These are phyloP conservation scores for Brachypodius melanocephalos DNA, from an alignment of 2,113 vertebrate species.

Conservation along the genomic window DNA sequence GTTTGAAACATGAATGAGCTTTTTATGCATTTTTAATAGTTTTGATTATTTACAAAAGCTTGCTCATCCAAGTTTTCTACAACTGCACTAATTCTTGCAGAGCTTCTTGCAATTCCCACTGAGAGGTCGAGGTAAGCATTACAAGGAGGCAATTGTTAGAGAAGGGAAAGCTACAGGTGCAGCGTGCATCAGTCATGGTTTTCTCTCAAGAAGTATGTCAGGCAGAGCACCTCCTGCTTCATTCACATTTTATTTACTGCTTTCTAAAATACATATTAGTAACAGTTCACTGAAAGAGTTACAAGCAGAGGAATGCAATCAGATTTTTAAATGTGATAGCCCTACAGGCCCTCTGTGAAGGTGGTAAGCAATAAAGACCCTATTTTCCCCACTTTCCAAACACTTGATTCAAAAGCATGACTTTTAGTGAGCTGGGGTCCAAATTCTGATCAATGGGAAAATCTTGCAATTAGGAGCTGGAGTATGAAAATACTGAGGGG, in stretches of 20 bases:
- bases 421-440: neutral
- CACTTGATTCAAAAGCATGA: neutral
- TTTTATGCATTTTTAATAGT: neutral
- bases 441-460: neutral
- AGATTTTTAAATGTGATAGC: neutral
- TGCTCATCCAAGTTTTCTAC: neutral
- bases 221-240: neutral
- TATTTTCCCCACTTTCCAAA: neutral
- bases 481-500: neutral
- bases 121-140: neutral
- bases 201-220: neutral
- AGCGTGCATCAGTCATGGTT: neutral
- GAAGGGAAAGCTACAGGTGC: neutral
- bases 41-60: neutral
- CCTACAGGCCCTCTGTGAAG: neutral
- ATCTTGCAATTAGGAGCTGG: neutral
- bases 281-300: neutral
- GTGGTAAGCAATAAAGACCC: neutral
- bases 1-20: neutral
- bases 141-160: neutral
- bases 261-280: neutral
- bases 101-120: neutral
- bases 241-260: constrained; percentile 20
- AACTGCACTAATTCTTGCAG: neutral
- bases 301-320: neutral